phyloP scores from a whole-genome alignment of 2,797 vertebrate genomes.

The Crocidura indochinensis region DNA sequence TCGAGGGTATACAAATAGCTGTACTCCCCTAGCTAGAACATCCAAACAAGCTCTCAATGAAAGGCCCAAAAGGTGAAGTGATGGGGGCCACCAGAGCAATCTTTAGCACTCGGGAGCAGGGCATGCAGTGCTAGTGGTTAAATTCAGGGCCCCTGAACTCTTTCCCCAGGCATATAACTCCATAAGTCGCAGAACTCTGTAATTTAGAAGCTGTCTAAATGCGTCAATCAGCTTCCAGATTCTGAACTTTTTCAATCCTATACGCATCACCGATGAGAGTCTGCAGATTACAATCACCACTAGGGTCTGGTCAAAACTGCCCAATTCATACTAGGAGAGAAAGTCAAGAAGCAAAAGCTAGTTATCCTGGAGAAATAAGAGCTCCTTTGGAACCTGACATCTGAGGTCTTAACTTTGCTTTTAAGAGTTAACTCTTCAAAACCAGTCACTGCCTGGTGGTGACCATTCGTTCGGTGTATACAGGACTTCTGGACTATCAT shows the following conservation, averaged over 20 bases:
- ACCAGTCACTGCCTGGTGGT: constrained; percentile 69
- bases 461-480: neutral
- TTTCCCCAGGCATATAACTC: no score
- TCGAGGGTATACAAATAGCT: no score
- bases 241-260: neutral
- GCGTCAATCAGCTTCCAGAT: neutral
- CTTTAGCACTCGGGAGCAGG: no score
- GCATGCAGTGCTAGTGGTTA: no score
- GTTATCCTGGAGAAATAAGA: neutral
- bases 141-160: no score
- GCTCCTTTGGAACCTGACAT: neutral
- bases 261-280: no score
- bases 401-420: neutral
- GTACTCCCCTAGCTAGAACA: no score
- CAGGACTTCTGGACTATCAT: constrained; percentile 55
- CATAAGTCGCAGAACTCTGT: neutral
- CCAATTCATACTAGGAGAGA: neutral
- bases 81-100: no score
- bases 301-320: neutral
- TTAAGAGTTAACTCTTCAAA: constrained; percentile 51
- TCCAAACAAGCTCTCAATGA: no score
- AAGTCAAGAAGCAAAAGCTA: neutral
- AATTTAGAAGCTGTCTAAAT: neutral
- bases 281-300: neutral
- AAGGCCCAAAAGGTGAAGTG: no score